Conservation (phyloP, 2,113 vertebrate species). For the Mastomys coucha region DNA sequence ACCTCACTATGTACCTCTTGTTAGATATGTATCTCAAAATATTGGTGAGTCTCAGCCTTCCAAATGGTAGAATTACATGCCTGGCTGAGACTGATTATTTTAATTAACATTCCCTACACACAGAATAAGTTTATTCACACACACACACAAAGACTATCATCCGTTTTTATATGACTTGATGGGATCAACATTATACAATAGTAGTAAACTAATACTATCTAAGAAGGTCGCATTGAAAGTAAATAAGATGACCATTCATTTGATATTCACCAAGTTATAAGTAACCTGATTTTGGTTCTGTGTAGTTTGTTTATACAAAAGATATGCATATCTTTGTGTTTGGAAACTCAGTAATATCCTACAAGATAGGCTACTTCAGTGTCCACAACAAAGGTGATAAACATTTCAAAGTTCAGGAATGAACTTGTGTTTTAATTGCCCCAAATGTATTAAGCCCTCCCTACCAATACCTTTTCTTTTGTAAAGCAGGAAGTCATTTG, state of each 20-base stretch:
- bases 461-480: conserved; percentile 38
- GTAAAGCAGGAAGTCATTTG: conserved; percentile 52
- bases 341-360: neutral
- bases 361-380: neutral
- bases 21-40: neutral
- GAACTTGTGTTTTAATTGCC: conserved; percentile 51
- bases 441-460: neutral
- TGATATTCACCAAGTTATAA: conserved; percentile 35
- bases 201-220: conserved; percentile 22
- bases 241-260: conserved; percentile 19
- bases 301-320: neutral
- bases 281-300: conserved; percentile 1
- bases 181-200: conserved; percentile 38
- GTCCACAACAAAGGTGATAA: neutral
- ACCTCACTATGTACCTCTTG: neutral
- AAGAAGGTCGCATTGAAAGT: conserved; percentile 6
- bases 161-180: conserved; percentile 45
- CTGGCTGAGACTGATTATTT: conserved; percentile 18
- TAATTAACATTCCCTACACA: neutral
- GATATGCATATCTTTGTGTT: neutral
- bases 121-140: neutral
- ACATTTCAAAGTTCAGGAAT: conserved; percentile 48
- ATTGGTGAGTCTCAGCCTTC: neutral
- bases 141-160: neutral
- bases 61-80: neutral